phyloP scores from a whole-genome alignment of 1,140 invertebrate genomes.

The Paraescarpia echinospica region DNA sequence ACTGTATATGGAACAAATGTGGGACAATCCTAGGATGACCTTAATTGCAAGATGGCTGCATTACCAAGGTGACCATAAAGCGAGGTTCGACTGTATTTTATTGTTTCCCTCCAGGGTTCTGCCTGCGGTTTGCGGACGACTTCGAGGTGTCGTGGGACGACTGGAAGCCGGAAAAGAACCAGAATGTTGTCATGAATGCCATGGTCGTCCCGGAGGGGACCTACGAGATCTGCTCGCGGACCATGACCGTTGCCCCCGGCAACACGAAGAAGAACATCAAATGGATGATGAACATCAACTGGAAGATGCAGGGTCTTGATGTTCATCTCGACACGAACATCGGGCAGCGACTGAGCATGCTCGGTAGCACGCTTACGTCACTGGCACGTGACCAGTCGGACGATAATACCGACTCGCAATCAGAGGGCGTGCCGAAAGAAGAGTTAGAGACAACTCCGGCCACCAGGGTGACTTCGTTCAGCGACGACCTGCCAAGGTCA shows the following conservation, averaged over 20 bases:
- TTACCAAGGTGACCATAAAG: too few relatives aligned
- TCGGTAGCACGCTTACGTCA: slow-evolving; percentile 93
- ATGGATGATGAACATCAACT: slow-evolving; percentile 96
- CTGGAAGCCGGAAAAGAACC: slow-evolving; percentile 82
- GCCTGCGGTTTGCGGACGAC: slow-evolving; percentile 91
- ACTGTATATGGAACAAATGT: not conserved
- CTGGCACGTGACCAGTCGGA: slow-evolving; percentile 66
- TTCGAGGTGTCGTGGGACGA: slow-evolving; percentile 95
- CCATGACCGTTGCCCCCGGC: slow-evolving; percentile 54
- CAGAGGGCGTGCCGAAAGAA: not conserved
- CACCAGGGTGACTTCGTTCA: not conserved
- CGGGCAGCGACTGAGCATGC: slow-evolving; percentile 88
- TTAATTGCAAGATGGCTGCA: too few relatives aligned
- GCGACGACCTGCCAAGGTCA: slow-evolving; percentile 65
- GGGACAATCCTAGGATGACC: too few relatives aligned
- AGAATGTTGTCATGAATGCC: slow-evolving; percentile 83
- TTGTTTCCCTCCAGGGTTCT: slow-evolving; percentile 69
- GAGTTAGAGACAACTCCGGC: not conserved
- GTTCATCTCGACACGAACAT: slow-evolving; percentile 95
- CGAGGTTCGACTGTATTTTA: too few relatives aligned
- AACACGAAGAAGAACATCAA: slow-evolving; percentile 80
- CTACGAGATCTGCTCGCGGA: slow-evolving; percentile 93
- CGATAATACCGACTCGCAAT: slow-evolving; percentile 35
- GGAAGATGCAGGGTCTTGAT: slow-evolving; percentile 99
- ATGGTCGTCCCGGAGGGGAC: slow-evolving; percentile 97